Evolutionary conservation across 2,888 invertebrate species (phyloP), one percentile per base, ranked within the genome.

Genomic region (Malachius bipustulatus): DNA sequence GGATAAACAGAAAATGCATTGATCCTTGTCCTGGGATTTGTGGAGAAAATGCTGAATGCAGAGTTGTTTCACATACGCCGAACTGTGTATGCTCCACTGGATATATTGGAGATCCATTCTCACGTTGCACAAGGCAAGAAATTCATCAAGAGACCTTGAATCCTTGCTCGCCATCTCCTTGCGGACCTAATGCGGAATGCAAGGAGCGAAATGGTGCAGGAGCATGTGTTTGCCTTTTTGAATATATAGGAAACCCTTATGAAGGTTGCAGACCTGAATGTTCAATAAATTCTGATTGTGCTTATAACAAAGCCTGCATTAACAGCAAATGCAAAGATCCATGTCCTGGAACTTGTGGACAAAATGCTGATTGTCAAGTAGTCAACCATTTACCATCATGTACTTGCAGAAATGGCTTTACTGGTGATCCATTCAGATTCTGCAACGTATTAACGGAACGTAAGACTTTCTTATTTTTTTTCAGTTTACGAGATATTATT

Each of bases 11-110:
- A 51, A 81, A 78, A 65, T 85, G 84, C 56, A 71, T 67, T 62
- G 77, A 79, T 54, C 82, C 83, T 3, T 88, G 88, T 50, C 65
- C 65, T 1, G 79, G 77, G 37, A 67, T 77, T 1, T 90, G 90
- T 56, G 89, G 85, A 8, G 59, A 67, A 38, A 75, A 74, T 45
- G 80, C 84, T 4, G 59, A 73, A 38, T 85, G 85, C 57, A 69
- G 74, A 44, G 80, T 82, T 4, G 69, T 73, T 51, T 82, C 77
- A 59, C 81, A 70, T 73, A 83, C 59, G 65, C 77, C 51, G 69
- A 82, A 35, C 69, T 79, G 67, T 73, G 68, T 67, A 40, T 82
- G 82, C 51, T 62, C 69, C 26, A 45, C 57, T 12, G 70, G 70
- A 8, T 70, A 64, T 45, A 59, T 60, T 15, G 74, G 75, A 13